Percentiles rank a stretch among this genome's conserved stretches.
Conservation (phyloP, 1,140 invertebrate species). For the Leptinotarsa texana region DNA sequence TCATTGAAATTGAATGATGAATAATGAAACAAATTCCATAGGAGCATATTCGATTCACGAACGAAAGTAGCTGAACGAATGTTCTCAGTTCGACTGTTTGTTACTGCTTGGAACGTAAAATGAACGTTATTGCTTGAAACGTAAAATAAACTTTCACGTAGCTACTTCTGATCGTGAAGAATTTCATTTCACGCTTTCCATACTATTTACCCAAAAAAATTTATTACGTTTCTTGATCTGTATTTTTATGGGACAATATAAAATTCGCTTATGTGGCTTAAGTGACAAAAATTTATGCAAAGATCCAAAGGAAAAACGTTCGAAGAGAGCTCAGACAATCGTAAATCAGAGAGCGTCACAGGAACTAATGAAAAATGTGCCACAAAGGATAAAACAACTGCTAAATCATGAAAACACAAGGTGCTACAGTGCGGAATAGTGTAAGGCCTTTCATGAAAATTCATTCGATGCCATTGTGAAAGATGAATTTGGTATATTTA, state of each 20-base stretch:
- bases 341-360: constrained; percentile 38
- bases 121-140: not conserved
- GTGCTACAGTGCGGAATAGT: constrained; percentile 22
- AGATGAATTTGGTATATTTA: constrained; percentile 2
- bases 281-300: constrained; percentile 44
- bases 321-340: constrained; percentile 33
- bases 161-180: constrained; percentile 24
- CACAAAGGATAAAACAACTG: constrained; percentile 32
- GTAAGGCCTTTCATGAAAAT: not conserved
- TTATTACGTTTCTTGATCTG: constrained; percentile 38
- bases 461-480: constrained; percentile 12
- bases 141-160: not conserved
- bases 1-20: too few species aligned
- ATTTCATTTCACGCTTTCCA: constrained; percentile 32
- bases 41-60: too few species aligned
- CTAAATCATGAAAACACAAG: constrained; percentile 30
- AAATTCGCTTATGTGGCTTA: constrained; percentile 43
- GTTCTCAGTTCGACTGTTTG: too few species aligned
- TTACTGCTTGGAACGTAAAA: not conserved
- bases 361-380: constrained; percentile 42
- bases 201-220: constrained; percentile 36
- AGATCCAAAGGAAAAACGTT: constrained; percentile 37
- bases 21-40: too few species aligned
- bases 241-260: constrained; percentile 41
- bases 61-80: too few species aligned